Evolutionary conservation across 2,888 invertebrate species (phyloP).

Genomic region (Aproaerema taeniolella): DNA sequence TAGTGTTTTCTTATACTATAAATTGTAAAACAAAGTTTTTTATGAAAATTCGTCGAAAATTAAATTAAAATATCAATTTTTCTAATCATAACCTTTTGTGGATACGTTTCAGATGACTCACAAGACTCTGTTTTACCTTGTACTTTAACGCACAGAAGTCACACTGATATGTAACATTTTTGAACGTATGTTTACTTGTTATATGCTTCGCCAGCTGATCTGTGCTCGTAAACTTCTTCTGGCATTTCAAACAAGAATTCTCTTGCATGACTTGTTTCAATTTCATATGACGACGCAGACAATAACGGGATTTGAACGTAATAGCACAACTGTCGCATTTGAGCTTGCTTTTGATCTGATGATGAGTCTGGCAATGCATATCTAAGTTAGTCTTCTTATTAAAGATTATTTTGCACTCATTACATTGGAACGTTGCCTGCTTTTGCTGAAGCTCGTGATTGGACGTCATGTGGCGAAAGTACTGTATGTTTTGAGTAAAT

Average conservation of each 20-base stretch:
- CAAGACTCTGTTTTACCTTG: constrained; percentile 53
- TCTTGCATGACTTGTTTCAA: constrained; percentile 56
- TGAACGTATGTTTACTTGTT: constrained; percentile 55
- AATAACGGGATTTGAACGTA: constrained; percentile 65
- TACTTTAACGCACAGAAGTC: constrained; percentile 58
- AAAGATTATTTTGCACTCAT: constrained; percentile 62
- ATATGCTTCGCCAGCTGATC: constrained; percentile 54
- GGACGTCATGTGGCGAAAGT: constrained; percentile 65
- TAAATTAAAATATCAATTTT: too few species aligned
- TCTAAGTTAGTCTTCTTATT: constrained; percentile 54
- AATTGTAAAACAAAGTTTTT: too few species aligned
- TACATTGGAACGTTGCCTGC: constrained; percentile 55
- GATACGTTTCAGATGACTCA: constrained; percentile 52
- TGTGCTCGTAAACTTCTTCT: constrained; percentile 57
- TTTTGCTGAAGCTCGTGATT: constrained; percentile 60
- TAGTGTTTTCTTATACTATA: too few species aligned
- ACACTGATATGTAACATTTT: constrained; percentile 57
- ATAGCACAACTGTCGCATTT: constrained; percentile 61
- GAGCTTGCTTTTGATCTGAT: constrained; percentile 55
- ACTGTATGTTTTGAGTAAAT: constrained; percentile 64
- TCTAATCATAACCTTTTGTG: constrained; percentile 66
- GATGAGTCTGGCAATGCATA: constrained; percentile 55
- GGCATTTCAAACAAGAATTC: constrained; percentile 60
- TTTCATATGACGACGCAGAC: constrained; percentile 58
- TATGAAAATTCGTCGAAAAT: too few species aligned